phyloP scores from a whole-genome alignment of 2,113 vertebrate species.

The Ophiodon elongatus region DNA sequence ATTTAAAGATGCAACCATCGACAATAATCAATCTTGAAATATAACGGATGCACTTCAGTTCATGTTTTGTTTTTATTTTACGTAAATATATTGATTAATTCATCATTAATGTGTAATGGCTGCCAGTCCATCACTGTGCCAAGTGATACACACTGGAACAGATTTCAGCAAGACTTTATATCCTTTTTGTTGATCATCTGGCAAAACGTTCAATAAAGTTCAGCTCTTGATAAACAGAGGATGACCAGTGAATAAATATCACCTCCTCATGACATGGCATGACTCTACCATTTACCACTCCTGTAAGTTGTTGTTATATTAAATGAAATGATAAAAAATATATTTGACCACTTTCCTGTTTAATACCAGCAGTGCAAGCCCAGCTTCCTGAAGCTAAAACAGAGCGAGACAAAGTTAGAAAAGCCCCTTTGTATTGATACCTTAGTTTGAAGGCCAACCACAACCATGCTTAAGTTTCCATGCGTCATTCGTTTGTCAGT shows the following conservation, averaged over 20 bases:
- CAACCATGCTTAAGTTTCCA: constrained; percentile 46
- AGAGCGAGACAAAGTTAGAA: not conserved
- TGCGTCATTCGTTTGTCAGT: not conserved
- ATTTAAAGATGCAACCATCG: not conserved
- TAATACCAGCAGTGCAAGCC: rapidly evolving
- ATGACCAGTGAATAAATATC: too few species aligned
- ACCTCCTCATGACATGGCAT: too few species aligned
- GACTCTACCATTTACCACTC: too few species aligned
- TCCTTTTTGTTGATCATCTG: not conserved
- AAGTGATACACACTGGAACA: not conserved
- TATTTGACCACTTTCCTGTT: not conserved
- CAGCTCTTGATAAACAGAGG: not conserved
- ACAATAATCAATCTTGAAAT: not conserved
- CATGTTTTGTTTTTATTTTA: too few species aligned
- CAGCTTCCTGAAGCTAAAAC: not conserved
- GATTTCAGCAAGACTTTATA: not conserved
- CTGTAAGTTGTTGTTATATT: too few species aligned
- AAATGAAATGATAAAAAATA: not conserved
- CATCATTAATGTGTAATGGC: not conserved
- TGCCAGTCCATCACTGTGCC: not conserved
- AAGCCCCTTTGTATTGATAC: not conserved
- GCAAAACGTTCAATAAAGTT: not conserved
- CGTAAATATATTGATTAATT: not conserved
- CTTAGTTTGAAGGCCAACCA: constrained; percentile 11
- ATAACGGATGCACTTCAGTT: not conserved